phyloP scores from a whole-genome alignment of 2,797 vertebrate species.

The Neopelma chrysocephalum region DNA sequence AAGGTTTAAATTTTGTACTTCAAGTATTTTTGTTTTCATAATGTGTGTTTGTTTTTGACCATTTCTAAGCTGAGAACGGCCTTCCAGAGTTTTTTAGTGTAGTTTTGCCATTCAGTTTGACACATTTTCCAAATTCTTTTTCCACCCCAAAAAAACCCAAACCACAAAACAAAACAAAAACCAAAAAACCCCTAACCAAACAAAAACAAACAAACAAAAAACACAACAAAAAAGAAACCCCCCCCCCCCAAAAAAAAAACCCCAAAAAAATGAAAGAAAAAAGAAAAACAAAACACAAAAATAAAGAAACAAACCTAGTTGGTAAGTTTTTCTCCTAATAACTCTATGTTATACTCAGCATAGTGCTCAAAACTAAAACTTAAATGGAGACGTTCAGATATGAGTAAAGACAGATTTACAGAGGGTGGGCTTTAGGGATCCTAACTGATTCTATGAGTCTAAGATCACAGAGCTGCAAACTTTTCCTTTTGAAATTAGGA shows the following conservation, averaged over 20 bases:
- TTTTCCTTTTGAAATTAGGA: not conserved
- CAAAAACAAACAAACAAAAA: too few species aligned
- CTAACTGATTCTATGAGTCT: not conserved
- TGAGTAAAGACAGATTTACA: not conserved
- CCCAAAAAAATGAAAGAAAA: not conserved
- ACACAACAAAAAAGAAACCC: too few species aligned
- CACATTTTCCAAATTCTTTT: not conserved
- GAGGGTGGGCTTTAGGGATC: not conserved
- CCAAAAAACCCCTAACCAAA: not conserved
- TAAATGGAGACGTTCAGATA: not conserved
- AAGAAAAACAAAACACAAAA: not conserved
- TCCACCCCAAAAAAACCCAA: too few species aligned
- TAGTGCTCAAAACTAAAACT: not conserved
- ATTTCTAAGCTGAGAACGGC: not conserved
- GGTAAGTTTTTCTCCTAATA: not conserved
- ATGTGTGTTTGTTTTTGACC: not conserved
- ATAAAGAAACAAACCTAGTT: not conserved
- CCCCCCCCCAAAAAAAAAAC: too few species aligned
- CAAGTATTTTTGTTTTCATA: not conserved
- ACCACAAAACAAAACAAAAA: too few species aligned
- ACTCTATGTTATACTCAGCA: not conserved
- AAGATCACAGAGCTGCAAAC: not conserved
- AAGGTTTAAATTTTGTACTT: not conserved
- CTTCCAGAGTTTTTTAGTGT: not conserved
- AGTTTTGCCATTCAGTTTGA: not conserved